Percentiles rank a stretch among this genome's conserved stretches.
These are phyloP conservation scores for Grammomys dolichurus DNA, from an alignment of 2,113 vertebrate species.

Conservation along the genomic window DNA sequence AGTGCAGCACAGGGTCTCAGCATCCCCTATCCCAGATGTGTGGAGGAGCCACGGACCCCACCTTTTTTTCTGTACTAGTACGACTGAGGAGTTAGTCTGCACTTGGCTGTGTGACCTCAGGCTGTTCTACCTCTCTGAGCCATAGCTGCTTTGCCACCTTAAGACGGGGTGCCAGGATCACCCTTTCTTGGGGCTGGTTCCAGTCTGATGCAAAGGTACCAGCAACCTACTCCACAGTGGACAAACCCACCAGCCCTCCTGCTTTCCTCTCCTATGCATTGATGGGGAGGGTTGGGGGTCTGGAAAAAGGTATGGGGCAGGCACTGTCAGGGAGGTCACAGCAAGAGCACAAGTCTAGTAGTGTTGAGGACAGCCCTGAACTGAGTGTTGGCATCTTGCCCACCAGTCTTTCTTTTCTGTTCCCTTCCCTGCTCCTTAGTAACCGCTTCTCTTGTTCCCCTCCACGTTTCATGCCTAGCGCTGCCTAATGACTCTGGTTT, in stretches of 20 bases:
- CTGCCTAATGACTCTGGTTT: not conserved
- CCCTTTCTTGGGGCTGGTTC: not conserved
- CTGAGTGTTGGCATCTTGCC: not conserved
- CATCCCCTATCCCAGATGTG: not conserved
- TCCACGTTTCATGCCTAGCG: not conserved
- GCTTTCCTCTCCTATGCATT: not conserved
- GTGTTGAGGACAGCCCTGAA: not conserved
- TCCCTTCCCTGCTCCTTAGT: not conserved
- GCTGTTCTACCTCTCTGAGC: not conserved
- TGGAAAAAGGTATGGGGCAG: not conserved
- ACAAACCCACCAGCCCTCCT: not conserved
- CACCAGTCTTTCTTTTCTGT: not conserved
- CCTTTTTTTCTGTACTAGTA: not conserved
- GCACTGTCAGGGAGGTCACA: not conserved
- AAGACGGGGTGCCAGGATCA: accelerated
- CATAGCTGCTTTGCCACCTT: not conserved
- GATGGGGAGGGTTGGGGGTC: not conserved
- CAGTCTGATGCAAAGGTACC: not conserved
- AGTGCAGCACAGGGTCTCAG: not conserved
- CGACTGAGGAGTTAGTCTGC: not conserved
- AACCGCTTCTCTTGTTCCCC: not conserved
- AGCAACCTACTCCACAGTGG: not conserved
- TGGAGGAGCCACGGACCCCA: accelerated
- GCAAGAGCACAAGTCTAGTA: accelerated
- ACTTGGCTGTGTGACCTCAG: not conserved